Evolutionary conservation across 1,140 invertebrate genomes (phyloP).

Genomic region (Micrasema minimum): DNA sequence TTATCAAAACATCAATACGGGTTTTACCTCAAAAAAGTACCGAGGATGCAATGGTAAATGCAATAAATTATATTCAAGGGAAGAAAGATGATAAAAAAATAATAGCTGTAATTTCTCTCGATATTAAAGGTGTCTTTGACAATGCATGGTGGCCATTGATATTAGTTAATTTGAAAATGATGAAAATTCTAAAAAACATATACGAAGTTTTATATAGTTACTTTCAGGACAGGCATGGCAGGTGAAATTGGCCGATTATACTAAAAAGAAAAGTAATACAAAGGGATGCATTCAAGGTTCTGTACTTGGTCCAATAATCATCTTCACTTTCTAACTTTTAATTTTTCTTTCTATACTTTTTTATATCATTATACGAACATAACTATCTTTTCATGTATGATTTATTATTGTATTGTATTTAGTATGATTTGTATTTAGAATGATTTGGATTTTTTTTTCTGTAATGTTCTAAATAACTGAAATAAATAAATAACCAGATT

Average conservation of each 20-base stretch:
- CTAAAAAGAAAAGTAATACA: too few relatives aligned
- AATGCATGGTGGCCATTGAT: slow-evolving; percentile 53
- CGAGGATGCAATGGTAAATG: slow-evolving; percentile 2
- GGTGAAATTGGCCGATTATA: too few relatives aligned
- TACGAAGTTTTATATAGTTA: too few relatives aligned
- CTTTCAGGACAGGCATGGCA: too few relatives aligned
- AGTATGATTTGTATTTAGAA: too few relatives aligned
- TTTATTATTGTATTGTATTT: too few relatives aligned
- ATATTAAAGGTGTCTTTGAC: slow-evolving; percentile 56
- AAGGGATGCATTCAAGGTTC: slow-evolving; percentile 12
- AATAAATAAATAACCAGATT: neutral
- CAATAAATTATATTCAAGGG: neutral
- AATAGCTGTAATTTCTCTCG: slow-evolving; percentile 38
- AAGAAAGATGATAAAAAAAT: neutral
- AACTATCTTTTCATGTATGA: too few relatives aligned
- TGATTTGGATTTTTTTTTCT: too few relatives aligned
- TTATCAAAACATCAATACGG: neutral
- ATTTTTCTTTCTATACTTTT: too few relatives aligned
- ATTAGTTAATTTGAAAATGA: slow-evolving; percentile 27
- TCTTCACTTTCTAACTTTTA: too few relatives aligned
- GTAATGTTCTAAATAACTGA: too few relatives aligned
- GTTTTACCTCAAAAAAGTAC: neutral
- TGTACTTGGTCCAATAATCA: neutral
- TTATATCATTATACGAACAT: too few relatives aligned
- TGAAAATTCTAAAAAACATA: slow-evolving; percentile 4